phyloP scores from a whole-genome alignment of 2,113 vertebrate species.

The Leptocoma aspasia region DNA sequence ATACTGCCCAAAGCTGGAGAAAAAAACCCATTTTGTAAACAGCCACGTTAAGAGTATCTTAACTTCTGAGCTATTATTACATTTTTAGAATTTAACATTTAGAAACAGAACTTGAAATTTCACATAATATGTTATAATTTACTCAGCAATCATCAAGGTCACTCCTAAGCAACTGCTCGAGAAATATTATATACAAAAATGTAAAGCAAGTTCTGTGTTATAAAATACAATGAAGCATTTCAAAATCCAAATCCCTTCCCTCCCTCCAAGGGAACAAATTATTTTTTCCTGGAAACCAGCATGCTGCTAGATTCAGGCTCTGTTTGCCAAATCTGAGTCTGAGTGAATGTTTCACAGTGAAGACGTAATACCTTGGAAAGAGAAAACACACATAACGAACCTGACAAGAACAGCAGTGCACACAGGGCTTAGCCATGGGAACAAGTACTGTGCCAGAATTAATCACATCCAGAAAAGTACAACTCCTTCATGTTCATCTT shows the following conservation, averaged over 20 bases:
- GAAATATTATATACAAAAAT: background rate
- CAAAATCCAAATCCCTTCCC: background rate
- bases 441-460: constrained; percentile 12
- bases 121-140: background rate
- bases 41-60: background rate
- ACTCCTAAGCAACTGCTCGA: background rate
- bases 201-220: background rate
- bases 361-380: constrained; percentile 17
- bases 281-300: constrained; percentile 30
- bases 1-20: background rate
- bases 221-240: background rate
- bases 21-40: background rate
- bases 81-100: background rate
- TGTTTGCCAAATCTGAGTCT: constrained; percentile 20
- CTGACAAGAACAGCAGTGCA: constrained; percentile 46
- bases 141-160: background rate
- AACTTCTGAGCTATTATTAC: background rate
- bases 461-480: background rate
- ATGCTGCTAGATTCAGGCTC: background rate
- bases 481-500: constrained; percentile 14
- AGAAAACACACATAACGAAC: constrained; percentile 1
- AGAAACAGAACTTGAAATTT: background rate
- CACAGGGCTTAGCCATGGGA: constrained; percentile 5
- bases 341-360: background rate
- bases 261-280: background rate